Evolutionary conservation across 2,797 vertebrate species (phyloP), one percentile per base, ranked within the genome.

Genomic region (Schizopygopsis malacanthus): DNA sequence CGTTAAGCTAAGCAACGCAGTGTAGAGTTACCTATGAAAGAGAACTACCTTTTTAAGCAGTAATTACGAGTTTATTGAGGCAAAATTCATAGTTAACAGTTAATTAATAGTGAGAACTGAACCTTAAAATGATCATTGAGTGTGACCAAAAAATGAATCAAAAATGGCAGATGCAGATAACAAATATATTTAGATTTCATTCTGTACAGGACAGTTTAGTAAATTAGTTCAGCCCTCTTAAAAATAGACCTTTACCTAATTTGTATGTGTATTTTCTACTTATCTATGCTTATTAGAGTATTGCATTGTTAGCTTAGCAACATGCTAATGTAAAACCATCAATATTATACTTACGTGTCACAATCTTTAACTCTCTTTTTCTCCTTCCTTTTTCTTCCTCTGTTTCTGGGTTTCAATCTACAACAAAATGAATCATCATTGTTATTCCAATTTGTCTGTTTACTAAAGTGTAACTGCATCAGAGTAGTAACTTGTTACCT

Each of bases 381-480:
- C 87, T 97, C 96, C 93, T 96, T 96, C 93, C 95, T 97, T 94
- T 94, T 98, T 92, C 94, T 97, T 88, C 96, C 97, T 94, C 92
- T 95, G 90, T 93, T 96, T 95, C 94, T 96, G 93, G 89, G 92
- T 87, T 93, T 96, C 93, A 92, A 96, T 94, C 97, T 98, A 87
- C 61, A 92, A 88, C 50, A 79, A 92, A 83, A 88, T 67, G 88
- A 91, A 91, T 43, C 52, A 43, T 78, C 25, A 67, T 28, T 50
- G 41, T 52, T 65, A 63, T n/a, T 67, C 20, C 33, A 33, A 2
- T 50, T 50, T 33, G 18, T n/a, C 6, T 81, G 37, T 39, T 25
- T 67, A 1, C 39, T 28, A 18, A 63, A 65, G 1, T 61, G 65
- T 8, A 78, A 63, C 45, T 61, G 45, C 3, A 20, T 69, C 82